phyloP scores from a whole-genome alignment of 2,113 vertebrate genomes.

The Ctenomys sociabilis region DNA sequence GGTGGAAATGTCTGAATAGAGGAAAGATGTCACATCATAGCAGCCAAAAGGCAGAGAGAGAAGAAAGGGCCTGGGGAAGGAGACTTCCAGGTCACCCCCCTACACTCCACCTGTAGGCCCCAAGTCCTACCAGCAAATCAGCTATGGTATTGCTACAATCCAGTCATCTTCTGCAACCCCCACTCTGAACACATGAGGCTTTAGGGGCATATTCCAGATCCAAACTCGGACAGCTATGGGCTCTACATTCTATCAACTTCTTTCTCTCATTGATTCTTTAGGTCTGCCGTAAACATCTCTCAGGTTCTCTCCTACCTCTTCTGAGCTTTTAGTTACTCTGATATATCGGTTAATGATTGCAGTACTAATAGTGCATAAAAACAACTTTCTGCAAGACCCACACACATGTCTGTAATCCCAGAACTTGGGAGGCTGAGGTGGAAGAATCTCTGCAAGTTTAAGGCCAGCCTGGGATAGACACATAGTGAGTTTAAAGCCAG shows the following conservation, averaged over 20 bases:
- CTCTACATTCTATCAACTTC: background rate
- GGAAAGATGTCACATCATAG: background rate
- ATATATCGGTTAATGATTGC: background rate
- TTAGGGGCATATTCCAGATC: background rate
- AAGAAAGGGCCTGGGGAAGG: background rate
- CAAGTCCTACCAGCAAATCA: background rate
- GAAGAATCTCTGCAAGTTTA: background rate
- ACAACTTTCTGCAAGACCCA: background rate
- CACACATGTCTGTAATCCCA: background rate
- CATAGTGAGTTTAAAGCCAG: background rate
- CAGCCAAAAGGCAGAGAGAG: background rate
- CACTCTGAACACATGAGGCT: background rate
- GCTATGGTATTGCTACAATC: background rate
- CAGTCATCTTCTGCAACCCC: background rate
- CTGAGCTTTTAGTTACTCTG: background rate
- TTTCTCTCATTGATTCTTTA: background rate
- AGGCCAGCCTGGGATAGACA: background rate
- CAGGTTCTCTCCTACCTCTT: background rate
- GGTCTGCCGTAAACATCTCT: background rate
- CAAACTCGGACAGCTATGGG: background rate
- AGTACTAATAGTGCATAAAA: background rate
- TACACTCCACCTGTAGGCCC: background rate
- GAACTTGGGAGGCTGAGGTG: background rate
- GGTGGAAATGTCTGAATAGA: background rate
- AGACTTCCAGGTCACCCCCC: background rate